Percentiles rank a stretch among this genome's conserved stretches.
These are phyloP conservation scores for Ommatoiulus sabulosus DNA, from an alignment of 2,888 invertebrate genomes.

Conservation along the genomic window DNA sequence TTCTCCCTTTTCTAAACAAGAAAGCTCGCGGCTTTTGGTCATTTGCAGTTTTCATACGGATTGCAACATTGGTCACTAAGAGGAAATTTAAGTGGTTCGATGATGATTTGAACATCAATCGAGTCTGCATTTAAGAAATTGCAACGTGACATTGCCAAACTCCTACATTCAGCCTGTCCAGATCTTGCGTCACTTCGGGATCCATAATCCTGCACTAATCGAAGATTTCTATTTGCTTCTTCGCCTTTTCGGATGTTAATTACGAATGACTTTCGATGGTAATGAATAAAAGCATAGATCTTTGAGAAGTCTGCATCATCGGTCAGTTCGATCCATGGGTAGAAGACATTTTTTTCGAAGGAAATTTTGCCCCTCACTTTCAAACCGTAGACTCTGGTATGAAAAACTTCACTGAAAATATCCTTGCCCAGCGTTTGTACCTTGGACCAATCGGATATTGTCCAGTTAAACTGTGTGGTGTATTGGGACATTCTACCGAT, in stretches of 20 bases:
- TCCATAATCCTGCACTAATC: not conserved
- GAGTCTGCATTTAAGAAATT: not conserved
- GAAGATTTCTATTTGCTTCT: not conserved
- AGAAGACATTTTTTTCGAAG: not conserved
- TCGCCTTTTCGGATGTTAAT: not conserved
- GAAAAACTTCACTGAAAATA: not conserved
- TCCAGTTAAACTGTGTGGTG: constrained; percentile 35
- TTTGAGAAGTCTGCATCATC: not conserved
- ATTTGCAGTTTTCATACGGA: too few relatives aligned
- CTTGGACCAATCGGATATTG: not conserved
- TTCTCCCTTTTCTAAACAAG: too few relatives aligned
- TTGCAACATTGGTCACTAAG: too few relatives aligned
- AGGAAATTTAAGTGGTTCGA: not conserved
- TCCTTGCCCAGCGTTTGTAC: not conserved
- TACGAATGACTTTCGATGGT: not conserved
- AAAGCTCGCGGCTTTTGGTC: too few relatives aligned
- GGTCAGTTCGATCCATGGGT: not conserved
- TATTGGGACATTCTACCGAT: not conserved
- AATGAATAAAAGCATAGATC: not conserved
- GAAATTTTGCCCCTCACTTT: not conserved
- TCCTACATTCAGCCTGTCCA: too few relatives aligned
- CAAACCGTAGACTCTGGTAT: not conserved
- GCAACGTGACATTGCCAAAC: too few relatives aligned
- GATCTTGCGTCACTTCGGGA: not conserved
- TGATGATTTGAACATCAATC: not conserved